These are phyloP conservation scores for Drosophila eohydei DNA, from an alignment of 2,888 invertebrate genomes.

Conservation along the genomic window DNA sequence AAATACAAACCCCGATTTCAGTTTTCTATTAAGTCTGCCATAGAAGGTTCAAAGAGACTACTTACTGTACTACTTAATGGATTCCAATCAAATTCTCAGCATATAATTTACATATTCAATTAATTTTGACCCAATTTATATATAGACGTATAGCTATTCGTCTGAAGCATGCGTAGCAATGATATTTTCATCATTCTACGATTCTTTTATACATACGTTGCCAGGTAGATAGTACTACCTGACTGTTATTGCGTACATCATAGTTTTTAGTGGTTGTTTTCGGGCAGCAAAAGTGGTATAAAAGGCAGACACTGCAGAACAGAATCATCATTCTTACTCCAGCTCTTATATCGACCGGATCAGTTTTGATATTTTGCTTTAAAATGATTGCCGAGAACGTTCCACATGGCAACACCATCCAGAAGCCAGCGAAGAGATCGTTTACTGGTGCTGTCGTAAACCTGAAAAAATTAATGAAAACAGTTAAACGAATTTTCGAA, in stretches of 20 bases:
- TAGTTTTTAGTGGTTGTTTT: slow-evolving; percentile 15
- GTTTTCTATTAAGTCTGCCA: too few species aligned
- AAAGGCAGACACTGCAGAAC: slow-evolving; percentile 23
- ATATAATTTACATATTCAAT: too few species aligned
- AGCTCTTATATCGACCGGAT: slow-evolving; percentile 38
- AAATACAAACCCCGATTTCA: too few species aligned
- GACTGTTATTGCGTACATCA: slow-evolving; percentile 5
- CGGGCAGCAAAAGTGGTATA: slow-evolving; percentile 40
- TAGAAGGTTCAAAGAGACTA: too few species aligned
- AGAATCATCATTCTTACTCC: slow-evolving; percentile 52
- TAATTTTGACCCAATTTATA: too few species aligned
- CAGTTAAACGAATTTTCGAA: slow-evolving; percentile 59
- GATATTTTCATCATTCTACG: too few species aligned
- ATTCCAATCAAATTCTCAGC: too few species aligned
- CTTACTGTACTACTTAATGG: too few species aligned
- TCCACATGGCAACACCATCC: slow-evolving; percentile 22
- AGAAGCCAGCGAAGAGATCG: slow-evolving; percentile 40
- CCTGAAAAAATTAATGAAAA: slow-evolving; percentile 60
- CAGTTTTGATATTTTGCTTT: slow-evolving; percentile 6
- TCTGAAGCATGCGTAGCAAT: too few species aligned
- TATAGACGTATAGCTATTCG: too few species aligned
- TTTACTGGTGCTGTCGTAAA: slow-evolving; percentile 58
- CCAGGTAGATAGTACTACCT: slow-evolving; percentile 48
- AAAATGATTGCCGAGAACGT: slow-evolving; percentile 53
- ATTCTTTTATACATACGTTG: too few species aligned